phyloP scores from a whole-genome alignment of 2,797 vertebrate species.

The Chromobotia macracanthus region DNA sequence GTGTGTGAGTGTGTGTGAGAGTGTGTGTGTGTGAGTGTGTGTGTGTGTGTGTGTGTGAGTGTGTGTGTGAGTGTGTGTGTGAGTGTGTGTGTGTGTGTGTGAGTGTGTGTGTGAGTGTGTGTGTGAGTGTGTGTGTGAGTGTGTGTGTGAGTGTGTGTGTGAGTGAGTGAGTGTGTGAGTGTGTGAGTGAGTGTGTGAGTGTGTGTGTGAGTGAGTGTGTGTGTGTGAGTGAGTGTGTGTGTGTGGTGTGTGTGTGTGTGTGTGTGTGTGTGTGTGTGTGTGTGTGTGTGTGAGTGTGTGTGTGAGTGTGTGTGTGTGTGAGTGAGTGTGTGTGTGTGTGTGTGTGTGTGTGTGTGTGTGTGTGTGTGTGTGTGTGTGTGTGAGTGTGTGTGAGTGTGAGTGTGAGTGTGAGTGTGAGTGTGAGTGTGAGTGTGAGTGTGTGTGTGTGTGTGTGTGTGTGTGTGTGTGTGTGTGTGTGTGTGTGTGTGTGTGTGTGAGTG shows the following conservation, averaged over 20 bases:
- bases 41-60: background rate
- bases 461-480: background rate
- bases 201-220: background rate
- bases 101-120: background rate
- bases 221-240: too few species aligned
- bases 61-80: background rate
- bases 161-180: background rate
- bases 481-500: background rate
- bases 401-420: too few species aligned
- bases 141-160: background rate
- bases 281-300: too few species aligned
- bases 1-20: background rate
- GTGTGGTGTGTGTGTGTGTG: too few species aligned
- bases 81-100: background rate
- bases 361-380: too few species aligned
- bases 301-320: too few species aligned
- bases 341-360: background rate
- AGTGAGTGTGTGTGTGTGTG: background rate
- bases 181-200: background rate
- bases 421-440: background rate
- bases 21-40: background rate
- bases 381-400: too few species aligned
- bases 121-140: background rate
- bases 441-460: background rate
- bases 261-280: too few species aligned